These are phyloP conservation scores for Scelioninae gen. 1 DNA, from an alignment of 2,888 invertebrate genomes.

Conservation along the genomic window DNA sequence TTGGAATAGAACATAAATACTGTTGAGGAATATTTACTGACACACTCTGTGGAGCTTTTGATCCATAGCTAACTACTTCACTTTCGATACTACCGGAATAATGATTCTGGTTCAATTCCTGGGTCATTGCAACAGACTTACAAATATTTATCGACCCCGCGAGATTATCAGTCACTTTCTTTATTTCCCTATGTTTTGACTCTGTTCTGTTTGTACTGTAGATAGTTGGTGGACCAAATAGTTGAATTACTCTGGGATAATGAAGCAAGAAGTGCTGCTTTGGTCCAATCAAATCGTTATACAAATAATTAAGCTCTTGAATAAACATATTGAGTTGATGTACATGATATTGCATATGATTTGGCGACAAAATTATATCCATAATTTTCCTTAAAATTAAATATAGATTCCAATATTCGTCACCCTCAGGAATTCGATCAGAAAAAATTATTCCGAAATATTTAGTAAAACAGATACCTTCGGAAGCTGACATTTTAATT, in stretches of 20 bases:
- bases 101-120: slow-evolving; percentile 16
- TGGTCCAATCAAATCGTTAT: slow-evolving; percentile 34
- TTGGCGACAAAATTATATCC: slow-evolving; percentile 31
- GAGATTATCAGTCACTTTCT: slow-evolving; percentile 18
- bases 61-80: slow-evolving; percentile 1
- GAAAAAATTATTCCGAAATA: slow-evolving; percentile 35
- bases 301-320: slow-evolving; percentile 39
- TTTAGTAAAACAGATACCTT: slow-evolving; percentile 34
- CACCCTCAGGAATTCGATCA: slow-evolving; percentile 18
- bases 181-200: slow-evolving; percentile 26
- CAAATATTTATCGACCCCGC: slow-evolving; percentile 14
- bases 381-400: slow-evolving; percentile 42
- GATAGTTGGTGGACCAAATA: slow-evolving; percentile 21
- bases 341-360: slow-evolving; percentile 21
- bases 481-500: slow-evolving; percentile 47
- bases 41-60: background rate
- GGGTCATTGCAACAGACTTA: slow-evolving; percentile 27
- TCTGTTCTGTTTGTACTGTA: slow-evolving; percentile 35
- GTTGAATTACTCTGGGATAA: slow-evolving; percentile 18
- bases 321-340: slow-evolving; percentile 31
- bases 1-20: slow-evolving; percentile 2
- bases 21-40: slow-evolving; percentile 1
- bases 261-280: slow-evolving; percentile 28
- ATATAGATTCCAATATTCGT: slow-evolving; percentile 37
- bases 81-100: background rate